Evolutionary conservation across 2,797 vertebrate genomes (phyloP), one percentile per base, ranked within the genome.

Genomic region (Gastrophryne carolinensis): DNA sequence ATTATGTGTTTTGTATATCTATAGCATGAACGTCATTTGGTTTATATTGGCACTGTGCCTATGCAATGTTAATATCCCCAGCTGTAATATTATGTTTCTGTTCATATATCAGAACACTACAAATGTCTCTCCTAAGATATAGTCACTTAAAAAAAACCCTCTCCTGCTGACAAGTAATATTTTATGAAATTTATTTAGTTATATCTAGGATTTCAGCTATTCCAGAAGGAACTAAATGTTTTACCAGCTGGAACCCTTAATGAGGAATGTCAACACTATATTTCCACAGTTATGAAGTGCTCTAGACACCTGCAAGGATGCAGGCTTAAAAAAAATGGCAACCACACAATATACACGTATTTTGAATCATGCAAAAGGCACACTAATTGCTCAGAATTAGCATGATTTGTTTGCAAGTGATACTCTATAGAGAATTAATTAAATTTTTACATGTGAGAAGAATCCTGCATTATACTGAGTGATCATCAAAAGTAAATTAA

Each of bases 201-300:
- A 75, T 50, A 47, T 50, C 64, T 39, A 58, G 41, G 35, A 66
- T 66, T 44, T 74, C 62, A 56, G 32, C 34, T 67, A 60, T 65
- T 75, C 63, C 56, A 68, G 64, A 53, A 68, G 73, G 63, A 68
- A 61, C 41, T 50, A 50, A 68, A 61, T 68, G 64, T 44, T 52
- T 75, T 68, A 75, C 56, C 73, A 77, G 80, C 81, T 84, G 81
- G 84, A 87, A 75, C 83, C 80, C 82, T 79, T 83, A 82, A 81
- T 84, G 86, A 85, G 84, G 86, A 85, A 85, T 87, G 86, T 89
- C 87, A 87, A 84, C 84, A 80, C 84, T 82, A 82, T 80, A 35
- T 75, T 75, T 75, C 44, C 65, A 61, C 54, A 53, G 73, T n/a
- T 75, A 62, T 69, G 73, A 68, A 68, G 64, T 61, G 52, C 65